Base-by-base conservation (phyloP, 2,888 invertebrate species). In the Coleophora flavipennella region DNA sequence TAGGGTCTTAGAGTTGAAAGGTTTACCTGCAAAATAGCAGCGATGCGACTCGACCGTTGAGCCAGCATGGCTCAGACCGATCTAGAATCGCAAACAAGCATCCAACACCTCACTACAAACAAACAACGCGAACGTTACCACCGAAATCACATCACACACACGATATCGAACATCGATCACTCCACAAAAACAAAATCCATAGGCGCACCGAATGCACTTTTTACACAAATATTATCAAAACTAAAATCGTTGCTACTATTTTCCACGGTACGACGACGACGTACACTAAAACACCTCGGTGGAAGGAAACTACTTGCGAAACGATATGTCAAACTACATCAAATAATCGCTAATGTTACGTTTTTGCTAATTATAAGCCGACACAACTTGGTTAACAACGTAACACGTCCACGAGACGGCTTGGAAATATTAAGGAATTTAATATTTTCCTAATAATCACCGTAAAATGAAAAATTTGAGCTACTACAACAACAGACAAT, bases 311-410 rank as follows among this genome's bases (percentile, higher is more conserved):
- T 66, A 73, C 73, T 80, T 78, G 76, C 74, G 76, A 80, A 78
- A 79, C 59, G 70, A 67, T 68, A 72, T 71, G 76, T 73, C 78
- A 78, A 76, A 61, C 62, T 67, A 73, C 67, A 68, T 74, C 67
- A 72, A 75, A 65, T 57, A 20, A 63, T 59, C 58, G 56, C 53
- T 46, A 56, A 46, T 53, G 34, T 49, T 57, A 45, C 44, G 44
- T 43, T 40, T 34, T 38, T 37, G 34, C 39, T 13, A 33, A 32
- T 13, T 9, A 8, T 35, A 13, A 9, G 25, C 28, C 38, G 33
- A 34, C n/a, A 43, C 13, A 26, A 12, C 31, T 44, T 42, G 44
- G 35, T 1, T 11, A 25, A 4, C 12, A 4, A 11, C 11, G 1
- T 14, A 7, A n/a, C 26, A 6, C 38, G 36, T 47, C 40, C 34